Conservation (phyloP, 53 echinoderm and acorn worm species). For the Temnopleurus reevesii region DNA sequence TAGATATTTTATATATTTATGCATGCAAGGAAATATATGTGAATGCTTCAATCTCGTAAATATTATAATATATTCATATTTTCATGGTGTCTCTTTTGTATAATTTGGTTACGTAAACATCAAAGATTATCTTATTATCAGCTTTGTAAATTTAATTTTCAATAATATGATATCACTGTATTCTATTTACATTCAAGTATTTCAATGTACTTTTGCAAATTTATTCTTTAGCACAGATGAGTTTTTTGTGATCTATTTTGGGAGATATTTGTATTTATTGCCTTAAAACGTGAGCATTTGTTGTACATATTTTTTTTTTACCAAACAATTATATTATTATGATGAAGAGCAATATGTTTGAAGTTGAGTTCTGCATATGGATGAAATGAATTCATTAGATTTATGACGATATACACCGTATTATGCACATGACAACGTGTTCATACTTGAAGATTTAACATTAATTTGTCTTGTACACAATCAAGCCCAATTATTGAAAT, state of each 20-base stretch:
- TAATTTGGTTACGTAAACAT: slow-evolving; percentile 5
- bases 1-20: slow-evolving; percentile 34
- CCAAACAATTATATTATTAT: neutral
- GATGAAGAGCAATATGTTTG: slow-evolving; percentile 20
- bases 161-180: neutral
- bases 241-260: slow-evolving; percentile 1
- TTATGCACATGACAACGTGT: too few relatives aligned
- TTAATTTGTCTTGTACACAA: too few relatives aligned
- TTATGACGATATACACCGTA: too few relatives aligned
- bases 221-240: neutral
- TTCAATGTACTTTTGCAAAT: neutral
- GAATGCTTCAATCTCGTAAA: neutral
- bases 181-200: neutral
- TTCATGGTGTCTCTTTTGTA: slow-evolving; percentile 14
- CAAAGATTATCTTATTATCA: neutral
- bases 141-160: neutral
- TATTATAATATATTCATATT: slow-evolving; percentile 7
- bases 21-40: slow-evolving; percentile 8
- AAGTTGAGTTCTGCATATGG: neutral
- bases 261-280: slow-evolving; percentile 31
- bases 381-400: too few relatives aligned
- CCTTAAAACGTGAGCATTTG: slow-evolving; percentile 2
- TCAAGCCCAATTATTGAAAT: too few relatives aligned
- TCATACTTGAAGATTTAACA: too few relatives aligned
- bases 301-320: slow-evolving; percentile 21